Percentiles rank a stretch among this genome's conserved stretches.
phyloP scores from a whole-genome alignment of 2,797 vertebrate species.

The Enteromius argenteus region DNA sequence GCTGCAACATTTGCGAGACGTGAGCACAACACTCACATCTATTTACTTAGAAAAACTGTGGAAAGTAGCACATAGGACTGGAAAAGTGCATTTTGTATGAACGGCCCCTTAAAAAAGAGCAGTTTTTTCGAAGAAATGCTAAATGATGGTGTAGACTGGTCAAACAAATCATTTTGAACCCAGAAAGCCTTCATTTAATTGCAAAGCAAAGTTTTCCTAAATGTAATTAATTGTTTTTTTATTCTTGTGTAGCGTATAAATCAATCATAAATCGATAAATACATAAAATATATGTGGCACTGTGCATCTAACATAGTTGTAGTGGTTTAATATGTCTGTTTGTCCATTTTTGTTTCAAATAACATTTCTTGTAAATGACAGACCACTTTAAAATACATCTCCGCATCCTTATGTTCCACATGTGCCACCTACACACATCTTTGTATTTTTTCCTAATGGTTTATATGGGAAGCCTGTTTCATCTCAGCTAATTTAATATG shows the following conservation, averaged over 20 bases:
- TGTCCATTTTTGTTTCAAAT: not conserved
- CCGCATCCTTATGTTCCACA: not conserved
- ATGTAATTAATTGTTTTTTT: not conserved
- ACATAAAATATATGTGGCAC: not conserved
- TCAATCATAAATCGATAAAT: constrained; percentile 1
- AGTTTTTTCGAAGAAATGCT: not conserved
- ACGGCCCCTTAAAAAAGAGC: not conserved
- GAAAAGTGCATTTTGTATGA: too few relatives aligned
- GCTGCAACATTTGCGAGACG: too few relatives aligned
- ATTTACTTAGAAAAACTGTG: too few relatives aligned
- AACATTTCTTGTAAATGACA: not conserved
- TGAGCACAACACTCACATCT: too few relatives aligned
- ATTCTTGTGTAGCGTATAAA: not conserved
- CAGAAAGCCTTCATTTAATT: not conserved
- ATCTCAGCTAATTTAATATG: constrained; percentile 28
- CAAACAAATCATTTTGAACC: not conserved
- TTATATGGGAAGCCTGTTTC: not conserved
- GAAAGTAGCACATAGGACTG: too few relatives aligned
- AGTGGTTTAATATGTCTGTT: not conserved
- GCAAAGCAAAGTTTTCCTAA: not conserved
- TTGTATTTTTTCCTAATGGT: not conserved
- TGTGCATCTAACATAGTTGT: not conserved
- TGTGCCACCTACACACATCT: not conserved
- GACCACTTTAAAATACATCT: not conserved
- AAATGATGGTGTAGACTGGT: not conserved